Conservation (phyloP, 2,888 invertebrate species). For the Merodon equestris region DNA sequence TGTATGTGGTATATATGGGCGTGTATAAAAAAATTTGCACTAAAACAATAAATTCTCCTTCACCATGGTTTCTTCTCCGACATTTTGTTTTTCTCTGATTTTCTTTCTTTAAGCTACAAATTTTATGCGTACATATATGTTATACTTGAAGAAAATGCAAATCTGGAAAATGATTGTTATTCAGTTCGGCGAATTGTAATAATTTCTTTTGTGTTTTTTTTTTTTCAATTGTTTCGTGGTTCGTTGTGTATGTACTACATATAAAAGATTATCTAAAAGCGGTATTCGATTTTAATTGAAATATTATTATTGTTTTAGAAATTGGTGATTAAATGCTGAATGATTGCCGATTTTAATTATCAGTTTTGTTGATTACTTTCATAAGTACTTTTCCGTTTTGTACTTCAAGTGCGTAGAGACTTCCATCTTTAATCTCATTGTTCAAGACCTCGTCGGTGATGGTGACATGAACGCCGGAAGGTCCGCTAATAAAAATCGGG, state of each 20-base stretch:
- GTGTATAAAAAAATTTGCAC: slow-evolving; percentile 64
- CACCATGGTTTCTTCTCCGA: slow-evolving; percentile 41
- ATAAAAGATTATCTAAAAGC: not conserved
- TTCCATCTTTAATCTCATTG: slow-evolving; percentile 88
- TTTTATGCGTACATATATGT: slow-evolving; percentile 9
- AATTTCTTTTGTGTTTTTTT: not conserved
- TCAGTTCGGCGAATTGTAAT: slow-evolving; percentile 1
- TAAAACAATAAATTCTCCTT: slow-evolving; percentile 68
- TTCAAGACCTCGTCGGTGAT: slow-evolving; percentile 92
- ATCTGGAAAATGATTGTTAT: not conserved
- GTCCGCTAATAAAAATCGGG: slow-evolving; percentile 88
- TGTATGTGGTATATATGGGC: slow-evolving; percentile 29
- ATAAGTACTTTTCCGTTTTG: slow-evolving; percentile 80
- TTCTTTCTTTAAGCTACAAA: slow-evolving; percentile 28
- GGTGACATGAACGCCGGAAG: slow-evolving; percentile 89
- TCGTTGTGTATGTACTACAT: not conserved
- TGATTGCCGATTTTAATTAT: slow-evolving; percentile 66
- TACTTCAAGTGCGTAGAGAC: slow-evolving; percentile 84
- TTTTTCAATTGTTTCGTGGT: slow-evolving; percentile 12
- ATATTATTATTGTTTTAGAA: not conserved
- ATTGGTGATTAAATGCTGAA: too few species aligned
- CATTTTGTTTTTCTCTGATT: slow-evolving; percentile 20
- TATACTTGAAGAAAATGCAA: slow-evolving; percentile 42
- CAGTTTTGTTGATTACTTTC: slow-evolving; percentile 78
- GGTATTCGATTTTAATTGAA: slow-evolving; percentile 2